Evolutionary conservation across 2,113 vertebrate species (phyloP).

Genomic region (Bubalus kerabau): DNA sequence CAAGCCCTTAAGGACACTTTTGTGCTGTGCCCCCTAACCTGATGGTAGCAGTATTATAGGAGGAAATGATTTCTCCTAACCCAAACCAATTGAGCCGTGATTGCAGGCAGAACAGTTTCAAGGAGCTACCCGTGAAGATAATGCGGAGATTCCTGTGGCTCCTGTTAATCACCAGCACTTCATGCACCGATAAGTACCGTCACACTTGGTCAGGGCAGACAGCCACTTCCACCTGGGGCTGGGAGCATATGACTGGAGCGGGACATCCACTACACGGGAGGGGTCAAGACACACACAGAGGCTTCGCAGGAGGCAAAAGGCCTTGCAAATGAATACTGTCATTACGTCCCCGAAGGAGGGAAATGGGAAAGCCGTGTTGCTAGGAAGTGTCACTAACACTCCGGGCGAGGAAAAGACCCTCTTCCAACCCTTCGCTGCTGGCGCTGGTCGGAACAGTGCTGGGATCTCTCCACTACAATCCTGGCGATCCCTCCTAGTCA

Average conservation of each 20-base stretch:
- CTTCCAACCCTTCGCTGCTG: neutral
- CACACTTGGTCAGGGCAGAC: neutral
- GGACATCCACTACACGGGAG: neutral
- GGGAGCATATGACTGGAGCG: neutral
- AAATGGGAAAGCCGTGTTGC: neutral
- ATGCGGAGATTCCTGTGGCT: neutral
- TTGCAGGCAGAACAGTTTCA: neutral
- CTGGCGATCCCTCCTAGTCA: neutral
- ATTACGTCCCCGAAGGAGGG: too few relatives aligned
- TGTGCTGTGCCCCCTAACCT: neutral
- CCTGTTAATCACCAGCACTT: conserved; percentile 21
- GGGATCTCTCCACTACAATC: neutral
- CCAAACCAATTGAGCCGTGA: neutral
- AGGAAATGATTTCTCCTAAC: neutral
- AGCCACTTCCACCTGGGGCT: neutral
- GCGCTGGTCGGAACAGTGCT: neutral
- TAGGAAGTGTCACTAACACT: neutral
- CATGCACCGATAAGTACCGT: neutral
- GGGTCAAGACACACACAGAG: neutral
- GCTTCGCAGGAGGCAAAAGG: neutral
- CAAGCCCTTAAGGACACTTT: neutral
- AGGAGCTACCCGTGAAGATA: neutral
- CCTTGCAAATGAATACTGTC: neutral
- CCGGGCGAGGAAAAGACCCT: neutral
- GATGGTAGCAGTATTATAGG: neutral